Percentiles rank a stretch among this genome's conserved stretches.
Conservation (phyloP, 2,888 invertebrate genomes). For the Eupsilia transversa region DNA sequence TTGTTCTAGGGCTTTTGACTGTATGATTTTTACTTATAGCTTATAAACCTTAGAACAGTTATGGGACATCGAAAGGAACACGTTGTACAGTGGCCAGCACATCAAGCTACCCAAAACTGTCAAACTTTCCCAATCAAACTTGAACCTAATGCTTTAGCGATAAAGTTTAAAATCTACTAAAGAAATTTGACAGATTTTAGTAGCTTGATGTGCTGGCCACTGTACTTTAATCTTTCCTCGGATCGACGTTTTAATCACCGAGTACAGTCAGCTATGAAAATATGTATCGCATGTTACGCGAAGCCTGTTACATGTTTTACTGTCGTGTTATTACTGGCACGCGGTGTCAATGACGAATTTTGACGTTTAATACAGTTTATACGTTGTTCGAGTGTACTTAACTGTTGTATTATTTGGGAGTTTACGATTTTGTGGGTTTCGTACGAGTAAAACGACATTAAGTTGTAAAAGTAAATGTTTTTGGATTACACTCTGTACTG, state of each 20-base stretch:
- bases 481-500: not conserved
- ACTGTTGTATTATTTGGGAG: conserved; percentile 31
- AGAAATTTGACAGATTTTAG: too few relatives aligned
- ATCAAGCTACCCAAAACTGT: too few relatives aligned
- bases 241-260: conserved; percentile 43
- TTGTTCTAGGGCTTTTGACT: too few relatives aligned
- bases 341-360: conserved; percentile 61
- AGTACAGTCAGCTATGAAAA: conserved; percentile 52
- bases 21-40: too few relatives aligned
- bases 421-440: conserved; percentile 13
- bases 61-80: too few relatives aligned
- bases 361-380: conserved; percentile 47
- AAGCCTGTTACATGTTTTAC: conserved; percentile 56
- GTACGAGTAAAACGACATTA: not conserved
- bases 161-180: too few relatives aligned
- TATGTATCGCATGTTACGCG: conserved; percentile 40
- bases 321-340: conserved; percentile 53
- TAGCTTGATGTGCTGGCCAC: too few relatives aligned
- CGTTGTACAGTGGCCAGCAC: too few relatives aligned
- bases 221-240: conserved; percentile 30
- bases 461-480: not conserved
- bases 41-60: too few relatives aligned
- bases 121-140: too few relatives aligned
- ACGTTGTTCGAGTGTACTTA: conserved; percentile 25
- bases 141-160: too few relatives aligned